Conservation (phyloP, 2,888 invertebrate genomes). For the Hedya salicella region DNA sequence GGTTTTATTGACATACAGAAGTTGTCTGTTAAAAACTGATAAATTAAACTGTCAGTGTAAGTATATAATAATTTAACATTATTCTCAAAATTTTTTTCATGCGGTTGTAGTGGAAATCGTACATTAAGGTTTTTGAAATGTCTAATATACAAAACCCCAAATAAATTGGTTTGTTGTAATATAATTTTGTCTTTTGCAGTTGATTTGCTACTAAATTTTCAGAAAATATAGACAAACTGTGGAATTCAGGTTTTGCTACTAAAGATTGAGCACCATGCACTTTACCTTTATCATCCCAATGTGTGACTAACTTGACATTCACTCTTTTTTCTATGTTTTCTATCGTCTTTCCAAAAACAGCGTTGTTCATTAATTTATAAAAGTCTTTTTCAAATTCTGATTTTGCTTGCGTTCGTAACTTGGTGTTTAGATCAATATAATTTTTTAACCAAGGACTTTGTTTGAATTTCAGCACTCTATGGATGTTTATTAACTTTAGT, state of each 20-base stretch:
- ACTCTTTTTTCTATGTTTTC: slow-evolving; percentile 32
- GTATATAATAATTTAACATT: slow-evolving; percentile 3
- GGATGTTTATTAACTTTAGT: slow-evolving; percentile 24
- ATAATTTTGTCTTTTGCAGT: slow-evolving; percentile 40
- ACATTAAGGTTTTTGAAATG: background rate
- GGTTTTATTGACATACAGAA: too few relatives aligned
- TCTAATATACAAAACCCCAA: slow-evolving; percentile 28
- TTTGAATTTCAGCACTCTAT: slow-evolving; percentile 33
- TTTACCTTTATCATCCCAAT: background rate
- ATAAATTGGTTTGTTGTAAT: slow-evolving; percentile 44
- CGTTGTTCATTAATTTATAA: slow-evolving; percentile 29
- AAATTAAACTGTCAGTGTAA: background rate
- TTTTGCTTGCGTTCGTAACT: slow-evolving; percentile 6
- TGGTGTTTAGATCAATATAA: slow-evolving; percentile 43
- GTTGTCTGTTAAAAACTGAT: too few relatives aligned
- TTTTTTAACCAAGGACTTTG: slow-evolving; percentile 32
- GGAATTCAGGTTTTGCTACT: slow-evolving; percentile 23
- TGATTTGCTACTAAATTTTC: slow-evolving; percentile 42
- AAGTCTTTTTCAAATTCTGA: slow-evolving; percentile 35
- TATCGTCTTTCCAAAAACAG: slow-evolving; percentile 27
- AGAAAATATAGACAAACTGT: too few relatives aligned
- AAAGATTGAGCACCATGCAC: slow-evolving; percentile 14
- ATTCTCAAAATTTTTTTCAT: background rate
- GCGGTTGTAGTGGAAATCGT: too few relatives aligned
- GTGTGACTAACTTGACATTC: slow-evolving; percentile 1